Conservation (phyloP, 1,140 invertebrate species). For the Wasmannia auropunctata region DNA sequence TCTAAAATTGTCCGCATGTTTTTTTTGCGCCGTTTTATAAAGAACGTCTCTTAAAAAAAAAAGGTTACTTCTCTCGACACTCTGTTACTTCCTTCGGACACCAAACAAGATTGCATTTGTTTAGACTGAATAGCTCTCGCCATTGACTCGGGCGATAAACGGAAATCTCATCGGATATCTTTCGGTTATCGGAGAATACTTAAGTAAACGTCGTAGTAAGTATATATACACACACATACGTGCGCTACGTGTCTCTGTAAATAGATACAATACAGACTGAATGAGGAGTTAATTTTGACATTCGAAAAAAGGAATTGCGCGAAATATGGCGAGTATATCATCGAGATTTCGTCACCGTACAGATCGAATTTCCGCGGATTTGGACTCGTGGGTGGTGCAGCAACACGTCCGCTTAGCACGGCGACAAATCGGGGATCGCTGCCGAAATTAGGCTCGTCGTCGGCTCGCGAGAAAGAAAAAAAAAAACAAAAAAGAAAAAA, state of each 20-base stretch:
- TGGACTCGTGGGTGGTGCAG: not conserved
- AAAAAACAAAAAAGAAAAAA: no score
- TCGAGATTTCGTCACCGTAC: not conserved
- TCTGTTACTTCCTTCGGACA: not conserved
- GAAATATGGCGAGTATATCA: not conserved
- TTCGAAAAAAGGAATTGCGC: not conserved
- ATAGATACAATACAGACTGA: not conserved
- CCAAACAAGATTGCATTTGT: conserved; percentile 32
- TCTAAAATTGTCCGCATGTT: not conserved
- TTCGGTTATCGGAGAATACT: conserved; percentile 11
- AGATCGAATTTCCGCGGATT: not conserved
- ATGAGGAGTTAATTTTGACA: not conserved
- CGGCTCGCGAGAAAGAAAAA: not conserved
- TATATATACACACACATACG: no score
- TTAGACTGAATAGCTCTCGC: not conserved
- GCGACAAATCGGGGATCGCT: not conserved
- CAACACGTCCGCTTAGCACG: not conserved
- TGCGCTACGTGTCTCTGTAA: not conserved
- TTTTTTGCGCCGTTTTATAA: not conserved
- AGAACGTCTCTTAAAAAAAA: not conserved
- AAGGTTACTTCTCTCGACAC: not conserved
- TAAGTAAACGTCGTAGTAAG: not conserved
- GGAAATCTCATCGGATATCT: not conserved
- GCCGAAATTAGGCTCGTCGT: not conserved
- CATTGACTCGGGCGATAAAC: not conserved